These are phyloP conservation scores for Poeciliopsis gracilis DNA, from an alignment of 2,797 vertebrate species.

Conservation along the genomic window DNA sequence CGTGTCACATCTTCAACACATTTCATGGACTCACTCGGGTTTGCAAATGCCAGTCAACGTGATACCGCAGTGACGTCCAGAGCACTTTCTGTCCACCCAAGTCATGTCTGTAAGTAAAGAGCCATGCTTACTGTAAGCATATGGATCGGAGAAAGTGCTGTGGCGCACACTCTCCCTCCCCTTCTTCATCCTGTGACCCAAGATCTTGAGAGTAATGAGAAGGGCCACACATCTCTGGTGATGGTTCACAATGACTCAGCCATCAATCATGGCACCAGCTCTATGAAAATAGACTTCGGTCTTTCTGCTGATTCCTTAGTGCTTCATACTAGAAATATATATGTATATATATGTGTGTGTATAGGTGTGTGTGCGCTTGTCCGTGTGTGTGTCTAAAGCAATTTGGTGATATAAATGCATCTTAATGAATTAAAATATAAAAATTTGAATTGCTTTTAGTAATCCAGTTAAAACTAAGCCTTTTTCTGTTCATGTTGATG, in stretches of 20 bases:
- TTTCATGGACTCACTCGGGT: conserved; percentile 62
- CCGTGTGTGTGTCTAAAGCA: not conserved
- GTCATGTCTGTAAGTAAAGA: conserved; percentile 53
- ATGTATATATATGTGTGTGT: too few relatives aligned
- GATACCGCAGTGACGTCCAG: conserved; percentile 22
- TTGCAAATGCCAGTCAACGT: conserved; percentile 63
- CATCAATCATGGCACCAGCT: conserved; percentile 47
- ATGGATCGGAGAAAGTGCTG: conserved; percentile 11
- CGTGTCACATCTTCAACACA: conserved; percentile 69
- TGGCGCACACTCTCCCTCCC: not conserved
- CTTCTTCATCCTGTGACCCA: conserved; percentile 17
- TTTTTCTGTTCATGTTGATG: not conserved
- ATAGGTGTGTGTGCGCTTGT: too few relatives aligned
- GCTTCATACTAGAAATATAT: not conserved
- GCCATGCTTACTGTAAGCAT: conserved; percentile 30
- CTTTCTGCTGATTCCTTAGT: not conserved
- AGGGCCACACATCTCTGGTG: conserved; percentile 32
- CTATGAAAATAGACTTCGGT: conserved; percentile 13
- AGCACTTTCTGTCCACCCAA: conserved; percentile 45
- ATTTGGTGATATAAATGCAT: not conserved
- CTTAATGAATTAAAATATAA: not conserved
- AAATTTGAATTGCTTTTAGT: not conserved
- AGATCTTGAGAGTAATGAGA: conserved; percentile 39
- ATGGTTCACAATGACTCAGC: conserved; percentile 55
- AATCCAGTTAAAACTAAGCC: not conserved